A percentile compares a stretch with the other conserved stretches of the same genome.
Conservation (phyloP, 2,797 vertebrate genomes). For the Glyptemys insculpta region DNA sequence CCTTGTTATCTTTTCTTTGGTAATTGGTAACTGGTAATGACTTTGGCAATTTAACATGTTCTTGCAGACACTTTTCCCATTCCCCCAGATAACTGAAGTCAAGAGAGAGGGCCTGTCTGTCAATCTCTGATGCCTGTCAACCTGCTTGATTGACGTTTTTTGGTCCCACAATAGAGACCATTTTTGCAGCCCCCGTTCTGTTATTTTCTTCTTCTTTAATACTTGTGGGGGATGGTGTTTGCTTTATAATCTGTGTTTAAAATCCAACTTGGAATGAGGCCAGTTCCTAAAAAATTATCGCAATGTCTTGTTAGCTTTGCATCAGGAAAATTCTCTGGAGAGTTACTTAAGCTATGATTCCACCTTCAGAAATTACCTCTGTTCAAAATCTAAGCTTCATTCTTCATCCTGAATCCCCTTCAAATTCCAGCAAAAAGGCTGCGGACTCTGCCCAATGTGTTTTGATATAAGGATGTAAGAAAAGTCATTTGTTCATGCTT, state of each 20-base stretch:
- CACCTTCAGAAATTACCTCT: slow-evolving; percentile 83
- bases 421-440: slow-evolving; percentile 76
- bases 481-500: slow-evolving; percentile 27
- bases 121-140: slow-evolving; percentile 89
- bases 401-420: slow-evolving; percentile 81
- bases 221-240: slow-evolving; percentile 86
- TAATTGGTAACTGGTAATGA: slow-evolving; percentile 97
- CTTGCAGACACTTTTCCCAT: slow-evolving; percentile 88
- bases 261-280: slow-evolving; percentile 85
- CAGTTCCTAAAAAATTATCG: slow-evolving; percentile 85
- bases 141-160: slow-evolving; percentile 90
- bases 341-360: slow-evolving; percentile 82
- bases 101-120: slow-evolving; percentile 85
- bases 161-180: slow-evolving; percentile 88
- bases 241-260: slow-evolving; percentile 88
- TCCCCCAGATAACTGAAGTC: slow-evolving; percentile 91
- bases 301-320: slow-evolving; percentile 84
- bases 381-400: slow-evolving; percentile 79
- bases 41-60: slow-evolving; percentile 92
- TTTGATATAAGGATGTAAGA: slow-evolving; percentile 66
- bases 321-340: slow-evolving; percentile 81
- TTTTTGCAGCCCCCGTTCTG: slow-evolving; percentile 81
- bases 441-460: slow-evolving; percentile 44
- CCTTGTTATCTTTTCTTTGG: slow-evolving; percentile 93
- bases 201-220: slow-evolving; percentile 84